A percentile compares a stretch with the other conserved stretches of the same genome.
phyloP scores from a whole-genome alignment of 2,113 vertebrate species.

The Salvator merianae region DNA sequence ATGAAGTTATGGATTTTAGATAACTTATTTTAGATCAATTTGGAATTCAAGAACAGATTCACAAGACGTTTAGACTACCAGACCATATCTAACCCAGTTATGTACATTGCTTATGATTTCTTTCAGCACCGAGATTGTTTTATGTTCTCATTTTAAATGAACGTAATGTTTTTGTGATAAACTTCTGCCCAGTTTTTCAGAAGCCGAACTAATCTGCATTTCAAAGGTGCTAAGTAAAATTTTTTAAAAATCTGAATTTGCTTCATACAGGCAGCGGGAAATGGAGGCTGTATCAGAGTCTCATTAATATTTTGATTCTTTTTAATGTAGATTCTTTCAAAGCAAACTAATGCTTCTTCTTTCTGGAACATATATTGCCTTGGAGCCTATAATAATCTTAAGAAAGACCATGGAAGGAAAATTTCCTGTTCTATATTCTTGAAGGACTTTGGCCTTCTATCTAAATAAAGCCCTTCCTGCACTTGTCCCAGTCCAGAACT shows the following conservation, averaged over 20 bases:
- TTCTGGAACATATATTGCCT: no score
- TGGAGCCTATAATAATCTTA: neutral
- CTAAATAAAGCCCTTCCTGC: no score
- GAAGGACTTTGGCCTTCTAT: no score
- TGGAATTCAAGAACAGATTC: no score
- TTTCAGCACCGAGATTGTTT: conserved; percentile 37
- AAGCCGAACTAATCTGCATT: conserved; percentile 56
- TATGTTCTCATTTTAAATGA: conserved; percentile 33
- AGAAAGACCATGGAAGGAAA: neutral
- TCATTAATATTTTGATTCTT: no score
- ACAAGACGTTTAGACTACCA: no score
- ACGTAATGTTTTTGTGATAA: conserved; percentile 30
- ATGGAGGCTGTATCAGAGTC: conserved; percentile 59
- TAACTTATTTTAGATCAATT: no score
- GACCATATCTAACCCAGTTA: neutral
- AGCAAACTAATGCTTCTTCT: no score
- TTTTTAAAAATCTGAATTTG: conserved; percentile 69
- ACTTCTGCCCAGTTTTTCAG: conserved; percentile 44
- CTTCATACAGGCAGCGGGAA: conserved; percentile 51
- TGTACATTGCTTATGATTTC: conserved; percentile 51
- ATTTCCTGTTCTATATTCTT: no score
- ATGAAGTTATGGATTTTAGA: no score
- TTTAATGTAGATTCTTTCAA: no score
- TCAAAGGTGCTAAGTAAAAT: conserved; percentile 60
- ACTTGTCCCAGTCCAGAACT: no score